These are phyloP conservation scores for Fabriciana adippe DNA, from an alignment of 2,888 invertebrate species.

Conservation along the genomic window DNA sequence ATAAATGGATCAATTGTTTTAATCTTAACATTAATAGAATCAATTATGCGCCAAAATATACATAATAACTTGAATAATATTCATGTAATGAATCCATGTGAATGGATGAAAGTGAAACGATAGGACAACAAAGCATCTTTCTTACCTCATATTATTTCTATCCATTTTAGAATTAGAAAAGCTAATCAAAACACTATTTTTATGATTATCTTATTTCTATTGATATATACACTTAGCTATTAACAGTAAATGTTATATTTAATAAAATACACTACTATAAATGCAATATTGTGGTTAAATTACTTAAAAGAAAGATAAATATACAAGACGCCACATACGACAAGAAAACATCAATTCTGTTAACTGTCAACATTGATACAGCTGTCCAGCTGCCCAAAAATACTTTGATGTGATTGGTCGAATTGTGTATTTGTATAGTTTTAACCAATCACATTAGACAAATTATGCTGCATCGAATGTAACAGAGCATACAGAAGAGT, in stretches of 20 bases:
- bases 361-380: conserved; percentile 33
- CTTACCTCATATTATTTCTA: conserved; percentile 66
- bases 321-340: conserved; percentile 66
- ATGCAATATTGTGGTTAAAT: conserved; percentile 54
- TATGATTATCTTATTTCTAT: conserved; percentile 58
- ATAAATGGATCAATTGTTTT: not conserved
- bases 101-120: conserved; percentile 51
- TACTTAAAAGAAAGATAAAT: conserved; percentile 66
- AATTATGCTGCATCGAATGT: conserved; percentile 1
- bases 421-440: conserved; percentile 8
- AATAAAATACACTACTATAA: conserved; percentile 49
- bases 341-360: conserved; percentile 32
- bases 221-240: conserved; percentile 45
- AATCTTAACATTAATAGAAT: not conserved
- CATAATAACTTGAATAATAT: not conserved
- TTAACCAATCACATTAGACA: conserved; percentile 20
- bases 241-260: conserved; percentile 52
- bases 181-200: conserved; percentile 26
- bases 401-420: conserved; percentile 19
- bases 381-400: conserved; percentile 24
- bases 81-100: conserved; percentile 41
- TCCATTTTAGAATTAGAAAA: conserved; percentile 40
- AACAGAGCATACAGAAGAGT: too few species aligned
- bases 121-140: conserved; percentile 58
- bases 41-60: not conserved